Percentiles rank a stretch among this genome's conserved stretches.
phyloP scores from a whole-genome alignment of 1,140 invertebrate genomes.

The Drosophila tani region DNA sequence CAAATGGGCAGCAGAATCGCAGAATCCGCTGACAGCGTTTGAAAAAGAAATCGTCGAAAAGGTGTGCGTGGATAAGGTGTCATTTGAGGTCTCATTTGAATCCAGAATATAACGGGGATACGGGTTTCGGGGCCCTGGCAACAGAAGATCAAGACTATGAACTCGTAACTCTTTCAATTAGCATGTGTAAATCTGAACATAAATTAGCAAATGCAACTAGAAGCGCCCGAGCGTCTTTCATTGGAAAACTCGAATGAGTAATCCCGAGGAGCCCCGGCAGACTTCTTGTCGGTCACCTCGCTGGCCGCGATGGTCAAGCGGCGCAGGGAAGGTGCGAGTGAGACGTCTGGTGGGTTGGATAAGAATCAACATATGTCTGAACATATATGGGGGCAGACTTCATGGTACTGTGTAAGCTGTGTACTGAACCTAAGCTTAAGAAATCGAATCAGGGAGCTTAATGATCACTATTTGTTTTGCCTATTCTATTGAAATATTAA shows the following conservation, averaged over 20 bases:
- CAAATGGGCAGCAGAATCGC: constrained; percentile 48
- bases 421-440: not conserved
- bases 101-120: constrained; percentile 24
- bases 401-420: constrained; percentile 13
- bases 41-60: constrained; percentile 48
- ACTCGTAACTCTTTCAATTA: not conserved
- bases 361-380: constrained; percentile 4
- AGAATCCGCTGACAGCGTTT: constrained; percentile 23
- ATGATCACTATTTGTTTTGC: not conserved
- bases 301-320: not conserved
- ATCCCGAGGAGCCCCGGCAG: constrained; percentile 35
- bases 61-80: constrained; percentile 3
- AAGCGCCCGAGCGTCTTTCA: not conserved
- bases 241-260: constrained; percentile 29
- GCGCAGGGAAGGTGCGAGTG: not conserved
- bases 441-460: not conserved
- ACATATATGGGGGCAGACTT: constrained; percentile 1
- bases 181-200: not conserved
- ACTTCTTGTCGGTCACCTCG: constrained; percentile 48
- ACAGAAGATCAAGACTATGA: constrained; percentile 3
- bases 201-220: constrained; percentile 15
- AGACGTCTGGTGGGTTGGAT: not conserved
- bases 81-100: constrained; percentile 19
- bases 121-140: constrained; percentile 3
- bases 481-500: too few species aligned